Percentiles rank a stretch among this genome's conserved stretches.
Evolutionary conservation across 2,888 invertebrate genomes (phyloP).

Genomic region (Barypeithes pellucidus): DNA sequence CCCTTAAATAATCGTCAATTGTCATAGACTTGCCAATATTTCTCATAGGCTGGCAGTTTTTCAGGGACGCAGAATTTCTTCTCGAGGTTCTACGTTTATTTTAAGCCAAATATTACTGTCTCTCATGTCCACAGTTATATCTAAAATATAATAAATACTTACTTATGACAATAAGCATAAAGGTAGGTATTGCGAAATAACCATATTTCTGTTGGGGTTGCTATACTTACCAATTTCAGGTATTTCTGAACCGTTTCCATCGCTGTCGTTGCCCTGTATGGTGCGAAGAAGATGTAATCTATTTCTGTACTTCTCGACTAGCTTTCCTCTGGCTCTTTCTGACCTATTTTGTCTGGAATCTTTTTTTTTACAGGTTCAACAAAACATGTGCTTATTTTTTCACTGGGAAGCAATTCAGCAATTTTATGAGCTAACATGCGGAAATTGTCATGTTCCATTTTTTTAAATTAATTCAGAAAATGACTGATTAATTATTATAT

Average conservation of each 20-base stretch:
- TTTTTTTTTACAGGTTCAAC: constrained; percentile 14
- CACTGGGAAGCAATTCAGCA: background rate
- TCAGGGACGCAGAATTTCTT: constrained; percentile 1
- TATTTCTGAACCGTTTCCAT: too few species aligned
- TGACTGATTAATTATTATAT: constrained; percentile 18
- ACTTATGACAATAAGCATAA: too few species aligned
- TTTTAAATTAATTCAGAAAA: background rate
- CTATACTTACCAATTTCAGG: too few species aligned
- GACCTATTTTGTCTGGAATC: constrained; percentile 7
- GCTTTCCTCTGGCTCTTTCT: too few species aligned
- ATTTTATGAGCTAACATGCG: too few species aligned
- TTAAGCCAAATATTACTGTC: constrained; percentile 21
- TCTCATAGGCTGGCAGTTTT: background rate
- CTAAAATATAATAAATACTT: too few species aligned
- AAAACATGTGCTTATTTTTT: constrained; percentile 12
- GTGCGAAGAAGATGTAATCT: background rate
- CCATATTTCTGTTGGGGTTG: too few species aligned
- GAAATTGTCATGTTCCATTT: too few species aligned
- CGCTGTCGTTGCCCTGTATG: too few species aligned
- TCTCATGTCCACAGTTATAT: background rate
- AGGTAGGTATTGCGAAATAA: too few species aligned
- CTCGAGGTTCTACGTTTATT: background rate
- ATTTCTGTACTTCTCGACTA: constrained; percentile 19
- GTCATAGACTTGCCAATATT: background rate
- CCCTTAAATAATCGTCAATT: background rate